phyloP scores from a whole-genome alignment of 2,797 vertebrate species.

The Naso thynnoides region DNA sequence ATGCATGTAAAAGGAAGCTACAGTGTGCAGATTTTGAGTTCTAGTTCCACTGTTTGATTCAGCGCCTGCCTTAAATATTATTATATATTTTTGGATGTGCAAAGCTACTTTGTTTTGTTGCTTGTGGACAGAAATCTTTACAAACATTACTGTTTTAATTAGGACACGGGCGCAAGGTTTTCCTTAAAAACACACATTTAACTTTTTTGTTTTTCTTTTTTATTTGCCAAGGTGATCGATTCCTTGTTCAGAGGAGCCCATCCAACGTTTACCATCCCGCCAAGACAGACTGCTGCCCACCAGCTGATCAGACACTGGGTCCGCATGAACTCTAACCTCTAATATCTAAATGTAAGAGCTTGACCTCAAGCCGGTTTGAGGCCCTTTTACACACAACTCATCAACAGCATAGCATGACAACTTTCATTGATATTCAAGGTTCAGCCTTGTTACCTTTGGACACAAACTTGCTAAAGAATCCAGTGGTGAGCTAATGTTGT shows the following conservation, averaged over 20 bases:
- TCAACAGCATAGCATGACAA: too few relatives aligned
- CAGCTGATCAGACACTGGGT: constrained; percentile 94
- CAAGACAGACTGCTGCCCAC: constrained; percentile 90
- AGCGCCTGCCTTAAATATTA: too few relatives aligned
- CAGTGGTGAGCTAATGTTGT: too few relatives aligned
- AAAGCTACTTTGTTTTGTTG: too few relatives aligned
- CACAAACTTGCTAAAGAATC: too few relatives aligned
- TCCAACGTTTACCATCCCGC: constrained; percentile 84
- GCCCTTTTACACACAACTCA: too few relatives aligned
- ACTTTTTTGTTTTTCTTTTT: neutral
- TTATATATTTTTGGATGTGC: too few relatives aligned
- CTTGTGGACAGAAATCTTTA: neutral
- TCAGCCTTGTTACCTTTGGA: too few relatives aligned
- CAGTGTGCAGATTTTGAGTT: too few relatives aligned
- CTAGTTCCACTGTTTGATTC: too few relatives aligned
- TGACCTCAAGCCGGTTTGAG: fast-evolving
- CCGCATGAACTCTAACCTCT: constrained; percentile 89
- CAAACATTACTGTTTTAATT: neutral
- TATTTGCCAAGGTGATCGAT: constrained; percentile 84
- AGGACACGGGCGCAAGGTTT: neutral
- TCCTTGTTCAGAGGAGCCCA: constrained; percentile 83
- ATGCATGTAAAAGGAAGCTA: too few relatives aligned
- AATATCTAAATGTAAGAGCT: constrained; percentile 38
- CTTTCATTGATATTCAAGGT: too few relatives aligned
- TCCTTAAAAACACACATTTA: neutral